phyloP scores from a whole-genome alignment of 2,113 vertebrate species.

The Hippocampus zosterae region DNA sequence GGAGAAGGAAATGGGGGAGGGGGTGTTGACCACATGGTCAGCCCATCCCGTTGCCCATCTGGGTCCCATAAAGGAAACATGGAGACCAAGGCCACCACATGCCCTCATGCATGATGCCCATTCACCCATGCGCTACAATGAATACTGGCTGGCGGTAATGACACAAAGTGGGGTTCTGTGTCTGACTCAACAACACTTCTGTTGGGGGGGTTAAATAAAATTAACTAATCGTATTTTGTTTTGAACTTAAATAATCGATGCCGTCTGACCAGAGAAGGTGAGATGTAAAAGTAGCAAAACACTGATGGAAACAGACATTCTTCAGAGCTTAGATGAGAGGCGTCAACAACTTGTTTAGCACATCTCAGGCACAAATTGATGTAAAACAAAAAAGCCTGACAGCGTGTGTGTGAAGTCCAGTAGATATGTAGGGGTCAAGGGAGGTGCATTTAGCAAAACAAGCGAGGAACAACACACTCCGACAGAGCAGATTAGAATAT shows the following conservation, averaged over 20 bases:
- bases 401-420: background rate
- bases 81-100: conserved; percentile 67
- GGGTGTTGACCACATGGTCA: conserved; percentile 69
- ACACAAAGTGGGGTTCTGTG: conserved; percentile 2
- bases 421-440: conserved; percentile 22
- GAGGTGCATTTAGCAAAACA: conserved; percentile 11
- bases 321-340: conserved; percentile 2
- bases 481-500: conserved; percentile 13
- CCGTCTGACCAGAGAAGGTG: background rate
- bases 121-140: conserved; percentile 49
- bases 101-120: conserved; percentile 56
- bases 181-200: background rate
- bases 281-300: background rate
- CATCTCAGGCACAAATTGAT: background rate
- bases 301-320: background rate
- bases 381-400: background rate
- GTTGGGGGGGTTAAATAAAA: too few relatives aligned
- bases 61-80: conserved; percentile 69
- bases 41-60: conserved; percentile 71
- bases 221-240: background rate
- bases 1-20: conserved; percentile 45
- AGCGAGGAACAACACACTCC: conserved; percentile 1
- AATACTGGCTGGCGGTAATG: conserved; percentile 26
- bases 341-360: background rate
- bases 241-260: background rate